Evolutionary conservation across 2,888 invertebrate species (phyloP).

Genomic region (Clostera curtula): DNA sequence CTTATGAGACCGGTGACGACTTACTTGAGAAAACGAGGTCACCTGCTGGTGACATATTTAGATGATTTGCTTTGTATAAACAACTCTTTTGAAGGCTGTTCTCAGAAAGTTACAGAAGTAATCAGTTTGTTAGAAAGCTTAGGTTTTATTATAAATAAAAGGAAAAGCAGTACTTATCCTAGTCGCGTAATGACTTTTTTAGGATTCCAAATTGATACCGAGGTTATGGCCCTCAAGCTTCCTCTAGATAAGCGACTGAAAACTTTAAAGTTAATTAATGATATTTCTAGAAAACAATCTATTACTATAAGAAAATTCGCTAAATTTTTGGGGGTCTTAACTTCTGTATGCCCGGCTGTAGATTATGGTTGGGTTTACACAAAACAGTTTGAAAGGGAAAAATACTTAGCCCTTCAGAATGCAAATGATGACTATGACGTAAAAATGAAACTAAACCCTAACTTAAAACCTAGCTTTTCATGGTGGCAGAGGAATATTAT

Average conservation of each 20-base stretch:
- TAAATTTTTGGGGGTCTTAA: conserved; percentile 3
- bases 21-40: too few relatives aligned
- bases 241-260: conserved; percentile 3
- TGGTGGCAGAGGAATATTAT: not conserved
- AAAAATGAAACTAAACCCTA: not conserved
- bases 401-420: conserved; percentile 1
- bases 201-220: conserved; percentile 5
- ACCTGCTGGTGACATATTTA: too few relatives aligned
- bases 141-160: conserved; percentile 2
- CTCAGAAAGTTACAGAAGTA: too few relatives aligned
- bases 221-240: conserved; percentile 1
- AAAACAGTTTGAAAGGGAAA: conserved; percentile 2
- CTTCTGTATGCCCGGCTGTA: conserved; percentile 3
- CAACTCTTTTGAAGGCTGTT: too few relatives aligned
- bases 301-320: conserved; percentile 3
- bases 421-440: not conserved
- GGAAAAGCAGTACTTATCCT: conserved; percentile 1
- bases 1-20: too few relatives aligned
- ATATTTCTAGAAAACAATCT: conserved; percentile 3
- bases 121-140: not conserved
- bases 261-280: conserved; percentile 1
- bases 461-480: not conserved
- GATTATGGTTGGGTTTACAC: conserved; percentile 2
- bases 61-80: too few relatives aligned
- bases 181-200: conserved; percentile 1